Evolutionary conservation across 2,113 vertebrate species (phyloP), one percentile per base, ranked within the genome.

Genomic region (Paramisgurnus dabryanus): DNA sequence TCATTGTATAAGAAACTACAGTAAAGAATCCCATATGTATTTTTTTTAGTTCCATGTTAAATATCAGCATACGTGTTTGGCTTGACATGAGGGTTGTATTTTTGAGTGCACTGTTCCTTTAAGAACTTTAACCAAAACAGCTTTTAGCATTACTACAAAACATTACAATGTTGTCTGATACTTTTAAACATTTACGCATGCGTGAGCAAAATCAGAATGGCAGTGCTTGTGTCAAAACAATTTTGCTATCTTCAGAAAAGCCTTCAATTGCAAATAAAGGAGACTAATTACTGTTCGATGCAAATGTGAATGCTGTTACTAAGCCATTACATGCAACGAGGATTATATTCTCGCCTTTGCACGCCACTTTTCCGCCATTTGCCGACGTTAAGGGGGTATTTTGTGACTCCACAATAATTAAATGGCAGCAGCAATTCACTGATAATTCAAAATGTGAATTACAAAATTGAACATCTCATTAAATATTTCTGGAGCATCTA

Each of bases 371-470:
- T 65, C n/a, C 47, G 61, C 39, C 17, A 58, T 67, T 67, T 76
- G 80, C 15, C 55, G 53, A 65, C 47, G 67, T 76, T 69, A 80
- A 57, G 66, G 27, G 76, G 83, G 78, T 64, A 81, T 67, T 77
- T 82, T 82, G 43, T 68, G 74, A 76, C 78, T 34, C 18, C 18
- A 53, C 68, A 58, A 45, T 85, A 82, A 85, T 86, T 83, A 88
- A 87, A 85, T 39, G 68, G 34, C 67, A 67, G 39, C 13, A 50
- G 76, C 71, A 75, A 78, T 72, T 78, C 55, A 73, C 27, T 73
- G 82, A 84, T 85, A 80, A 83, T 57, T 84, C 72, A 41, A 65
- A 86, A 84, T 67, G 73, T 74, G 76, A 88, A 80, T 49, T 66
- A 22, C 43, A 41, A 70, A 78, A 85, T 74, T 67, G 67, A 82